Evolutionary conservation across 2,888 invertebrate genomes (phyloP), one percentile per base, ranked within the genome.

Genomic region (Scotopteryx bipunctaria): DNA sequence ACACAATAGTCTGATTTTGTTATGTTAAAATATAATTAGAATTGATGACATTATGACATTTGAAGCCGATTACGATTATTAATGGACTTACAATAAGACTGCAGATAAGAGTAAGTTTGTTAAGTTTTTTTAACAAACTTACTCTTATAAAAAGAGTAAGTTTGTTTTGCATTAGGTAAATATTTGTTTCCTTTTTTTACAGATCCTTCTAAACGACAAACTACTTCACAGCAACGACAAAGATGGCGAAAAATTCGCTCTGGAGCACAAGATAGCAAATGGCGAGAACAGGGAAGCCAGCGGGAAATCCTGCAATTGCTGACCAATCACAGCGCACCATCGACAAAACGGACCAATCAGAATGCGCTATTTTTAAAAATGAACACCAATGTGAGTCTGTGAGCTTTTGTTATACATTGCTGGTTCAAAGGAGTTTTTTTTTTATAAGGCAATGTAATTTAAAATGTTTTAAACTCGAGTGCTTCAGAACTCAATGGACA

Each of bases 121-220:
- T n/a, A n/a, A n/a, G n/a, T n/a, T n/a, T n/a, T n/a, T n/a, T n/a
- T n/a, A n/a, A n/a, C n/a, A n/a, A n/a, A n/a, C n/a, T n/a, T n/a
- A n/a, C n/a, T n/a, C n/a, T n/a, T n/a, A n/a, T n/a, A n/a, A n/a
- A n/a, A n/a, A n/a, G n/a, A n/a, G n/a, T n/a, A n/a, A n/a, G n/a
- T n/a, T n/a, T n/a, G n/a, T n/a, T n/a, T n/a, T n/a, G n/a, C n/a
- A n/a, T n/a, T n/a, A n/a, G n/a, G n/a, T n/a, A n/a, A 27, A 37
- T 1, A 15, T 11, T 5, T 13, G 13, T 23, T 49, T 35, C 32
- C 40, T 41, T 25, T 40, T 50, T 48, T 55, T 78, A 74, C 85
- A 95, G 95, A 95, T 96, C 79, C 92, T 96, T 60, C 91, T 94
- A 69, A 95, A 95, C 75, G 95, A 96, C 83, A 94, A 94, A 82